Base-by-base conservation (phyloP, 2,113 vertebrate species). In the Trachemys scripta region DNA sequence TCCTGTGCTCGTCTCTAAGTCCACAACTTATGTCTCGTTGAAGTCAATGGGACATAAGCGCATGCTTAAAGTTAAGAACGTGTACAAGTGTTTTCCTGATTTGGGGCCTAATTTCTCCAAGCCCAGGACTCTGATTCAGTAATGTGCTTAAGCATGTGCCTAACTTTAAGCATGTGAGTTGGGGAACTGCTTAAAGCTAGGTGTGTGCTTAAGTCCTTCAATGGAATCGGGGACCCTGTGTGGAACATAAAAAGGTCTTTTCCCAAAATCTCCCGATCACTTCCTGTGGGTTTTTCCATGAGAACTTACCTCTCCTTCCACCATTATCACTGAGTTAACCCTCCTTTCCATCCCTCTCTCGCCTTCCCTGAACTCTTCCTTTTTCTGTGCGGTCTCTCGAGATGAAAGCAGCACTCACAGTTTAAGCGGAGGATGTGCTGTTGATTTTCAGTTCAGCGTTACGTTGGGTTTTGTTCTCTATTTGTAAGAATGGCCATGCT, bases 341-440 rank as follows among this genome's bases (percentile, higher is more conserved):
- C 49, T 80, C 14, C 80, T 54, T 84, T 29, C 83, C 59, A 0
- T 0, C 16, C 80, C 47, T 75, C 54, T 65, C 22, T 24, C 35
- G 17, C 47, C 56, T 62, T 27, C 10, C 7, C n/a, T 29, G 62
- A 50, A 50, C 4, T 0, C 90, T 62, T 82, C 72, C 79, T 69
- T 59, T 65, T 65, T 31, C 87, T 16, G 29, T 1, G 2, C 10
- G 38, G 56, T 75, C 59, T 1, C 42, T 65, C 62, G 72, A 81
- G 78, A 38, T 90, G 38, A 0, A 0, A 1, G n/a, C 24, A 10
- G 4, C 45, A 51, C 16, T 31, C 22, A 35, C 88, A 7, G 1
- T 47, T 45, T 31, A 5, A 29, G 25, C 0, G 0, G 81, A 76
- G 62, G 79, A n/a, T 1, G 10, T 85, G 87, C 80, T 0, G 0